phyloP scores from a whole-genome alignment of 2,888 invertebrate species.

The Lochmaea capreae region DNA sequence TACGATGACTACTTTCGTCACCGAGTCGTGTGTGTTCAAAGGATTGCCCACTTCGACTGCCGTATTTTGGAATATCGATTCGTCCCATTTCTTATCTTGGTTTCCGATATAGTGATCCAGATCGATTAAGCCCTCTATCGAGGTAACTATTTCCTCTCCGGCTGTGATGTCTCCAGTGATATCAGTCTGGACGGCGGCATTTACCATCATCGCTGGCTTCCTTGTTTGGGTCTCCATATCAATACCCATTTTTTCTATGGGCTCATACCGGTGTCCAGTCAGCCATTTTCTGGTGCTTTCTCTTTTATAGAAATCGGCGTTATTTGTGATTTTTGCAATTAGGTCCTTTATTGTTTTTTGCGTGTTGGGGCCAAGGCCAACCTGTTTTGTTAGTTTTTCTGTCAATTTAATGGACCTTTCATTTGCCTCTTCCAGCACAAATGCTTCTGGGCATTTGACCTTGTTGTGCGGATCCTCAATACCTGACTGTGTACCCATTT shows the following conservation, averaged over 20 bases:
- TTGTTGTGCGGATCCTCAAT: not conserved
- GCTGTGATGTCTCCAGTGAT: not conserved
- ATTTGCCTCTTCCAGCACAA: not conserved
- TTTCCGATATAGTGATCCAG: not conserved
- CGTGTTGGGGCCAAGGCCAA: not conserved
- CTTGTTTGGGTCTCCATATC: not conserved
- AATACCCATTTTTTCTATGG: not conserved
- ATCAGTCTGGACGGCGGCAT: not conserved
- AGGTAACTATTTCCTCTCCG: not conserved
- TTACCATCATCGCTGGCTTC: not conserved
- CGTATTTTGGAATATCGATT: not conserved
- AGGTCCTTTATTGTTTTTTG: slow-evolving; percentile 2
- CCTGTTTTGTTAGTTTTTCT: not conserved
- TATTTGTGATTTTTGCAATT: not conserved
- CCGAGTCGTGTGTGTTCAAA: not conserved
- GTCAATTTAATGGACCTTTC: not conserved
- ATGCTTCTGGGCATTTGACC: not conserved
- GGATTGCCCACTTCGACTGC: slow-evolving; percentile 7
- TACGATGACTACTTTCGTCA: slow-evolving; percentile 27
- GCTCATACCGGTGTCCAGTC: not conserved
- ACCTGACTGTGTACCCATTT: not conserved
- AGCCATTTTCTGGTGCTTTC: not conserved
- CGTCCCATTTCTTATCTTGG: slow-evolving; percentile 3
- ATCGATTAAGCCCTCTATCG: not conserved
- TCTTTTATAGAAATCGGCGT: not conserved